A percentile compares a stretch with the other conserved stretches of the same genome.
phyloP scores from a whole-genome alignment of 2,113 vertebrate species.

The Petromus typicus region DNA sequence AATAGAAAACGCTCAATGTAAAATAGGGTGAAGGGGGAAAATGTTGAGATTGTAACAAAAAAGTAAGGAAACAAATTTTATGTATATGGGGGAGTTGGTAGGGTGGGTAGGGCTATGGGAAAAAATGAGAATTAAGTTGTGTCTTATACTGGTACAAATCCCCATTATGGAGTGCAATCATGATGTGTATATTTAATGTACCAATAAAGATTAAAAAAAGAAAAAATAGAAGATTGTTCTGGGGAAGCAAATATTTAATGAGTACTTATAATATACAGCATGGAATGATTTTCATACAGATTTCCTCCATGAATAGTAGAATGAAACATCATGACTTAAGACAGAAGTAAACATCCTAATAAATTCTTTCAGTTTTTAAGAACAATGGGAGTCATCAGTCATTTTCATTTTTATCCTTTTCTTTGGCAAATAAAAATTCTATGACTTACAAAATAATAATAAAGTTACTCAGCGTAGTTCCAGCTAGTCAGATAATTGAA shows the following conservation, averaged over 20 bases:
- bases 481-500: conserved; percentile 30
- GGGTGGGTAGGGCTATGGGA: no score
- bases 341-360: conserved; percentile 37
- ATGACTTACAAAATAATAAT: conserved; percentile 8
- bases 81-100: no score
- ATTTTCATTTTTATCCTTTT: conserved; percentile 47
- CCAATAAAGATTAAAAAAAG: no score
- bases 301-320: not conserved
- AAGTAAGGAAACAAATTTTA: no score
- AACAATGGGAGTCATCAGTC: conserved; percentile 20
- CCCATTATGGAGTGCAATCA: no score
- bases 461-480: conserved; percentile 6
- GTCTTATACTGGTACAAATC: no score
- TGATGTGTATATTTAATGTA: no score
- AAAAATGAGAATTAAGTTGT: no score
- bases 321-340: conserved; percentile 48
- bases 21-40: no score
- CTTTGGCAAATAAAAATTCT: conserved; percentile 27
- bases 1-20: no score
- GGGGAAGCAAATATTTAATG: conserved; percentile 17
- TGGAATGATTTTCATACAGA: not conserved
- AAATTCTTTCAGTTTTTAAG: conserved; percentile 34
- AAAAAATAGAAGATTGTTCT: conserved; percentile 8
- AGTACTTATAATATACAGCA: not conserved
- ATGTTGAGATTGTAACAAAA: no score